Evolutionary conservation across 1,140 invertebrate species (phyloP).

Genomic region (Bathynomus jamesi): DNA sequence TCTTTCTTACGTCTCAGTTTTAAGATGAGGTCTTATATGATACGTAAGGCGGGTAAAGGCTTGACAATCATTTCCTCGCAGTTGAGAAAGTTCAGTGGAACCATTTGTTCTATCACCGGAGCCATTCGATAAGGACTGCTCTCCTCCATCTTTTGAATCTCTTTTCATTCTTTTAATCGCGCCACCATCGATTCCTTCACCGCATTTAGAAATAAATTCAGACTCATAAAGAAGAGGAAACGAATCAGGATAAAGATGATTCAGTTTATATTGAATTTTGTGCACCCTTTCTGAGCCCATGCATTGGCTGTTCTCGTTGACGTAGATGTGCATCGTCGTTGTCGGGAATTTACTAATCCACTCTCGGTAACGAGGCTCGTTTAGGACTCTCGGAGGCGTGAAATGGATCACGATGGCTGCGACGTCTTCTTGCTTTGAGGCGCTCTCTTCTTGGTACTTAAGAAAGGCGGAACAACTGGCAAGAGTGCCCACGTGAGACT

Average conservation of each 20-base stretch:
- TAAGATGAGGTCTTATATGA: conserved; percentile 54
- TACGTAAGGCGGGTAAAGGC: conserved; percentile 46
- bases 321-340: conserved; percentile 59
- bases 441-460: background rate
- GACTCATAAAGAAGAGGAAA: conserved; percentile 61
- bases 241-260: conserved; percentile 61
- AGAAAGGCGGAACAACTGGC: background rate
- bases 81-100: background rate
- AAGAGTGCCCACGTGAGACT: background rate
- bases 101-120: background rate
- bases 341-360: conserved; percentile 68
- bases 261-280: conserved; percentile 67
- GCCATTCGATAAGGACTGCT: background rate
- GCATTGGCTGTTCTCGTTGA: conserved; percentile 61
- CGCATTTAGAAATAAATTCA: conserved; percentile 19
- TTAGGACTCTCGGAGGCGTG: conserved; percentile 60
- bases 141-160: background rate
- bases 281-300: conserved; percentile 66
- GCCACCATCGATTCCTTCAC: background rate
- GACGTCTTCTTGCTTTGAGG: background rate
- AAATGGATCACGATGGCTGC: conserved; percentile 74
- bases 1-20: conserved; percentile 49
- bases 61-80: conserved; percentile 19
- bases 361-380: conserved; percentile 55
- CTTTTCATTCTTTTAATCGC: background rate